Base-by-base conservation (phyloP, 2,113 vertebrate species). In the Cromileptes altivelis region DNA sequence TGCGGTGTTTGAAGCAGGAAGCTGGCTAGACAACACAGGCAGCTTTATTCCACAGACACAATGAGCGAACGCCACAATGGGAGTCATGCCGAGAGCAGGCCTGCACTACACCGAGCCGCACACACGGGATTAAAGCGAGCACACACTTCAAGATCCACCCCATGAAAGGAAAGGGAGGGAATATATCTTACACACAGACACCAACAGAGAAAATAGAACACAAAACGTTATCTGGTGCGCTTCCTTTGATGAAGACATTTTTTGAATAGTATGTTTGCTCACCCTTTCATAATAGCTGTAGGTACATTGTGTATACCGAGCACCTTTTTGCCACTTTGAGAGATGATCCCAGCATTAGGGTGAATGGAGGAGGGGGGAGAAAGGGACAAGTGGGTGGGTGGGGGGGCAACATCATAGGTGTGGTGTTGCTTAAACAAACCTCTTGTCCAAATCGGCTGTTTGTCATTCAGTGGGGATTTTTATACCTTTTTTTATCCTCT, bases 1-100 rank as follows among this genome's bases (percentile, higher is more conserved):
- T 86, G 93, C 92, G 78, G 85, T 81, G 92, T 94, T 93, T 92
- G 91, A 94, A 93, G 89, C 92, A 94, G 93, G 94, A 94, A 95
- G 89, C 94, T 96, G 95, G 95, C 95, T 80, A 95, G 94, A 95
- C 94, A 95, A 96, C 95, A 95, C 92, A 95, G 91, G 88, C 90
- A 80, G 94, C 94, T 93, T 96, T 95, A 94, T 94, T 91, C 92
- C 86, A 63, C 87, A 88, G 91, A 95, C 94, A 95, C 94, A 94
- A 95, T 92, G 85, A 94, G 69, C 62, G 69, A 91, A 84, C 78
- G 86, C 89, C 87, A 95, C 95, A 96, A 95, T 95, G 93, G 93
- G 92, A 92, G 87, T 94, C 94, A 88, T 80, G 90, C 89, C 89
- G 93, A 93, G 94, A 93, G 91, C 88, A 65, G 91, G 94, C 90